These are phyloP conservation scores for Echinarachnius parma DNA, from an alignment of 53 echinoderm and acorn worm species.

Conservation along the genomic window DNA sequence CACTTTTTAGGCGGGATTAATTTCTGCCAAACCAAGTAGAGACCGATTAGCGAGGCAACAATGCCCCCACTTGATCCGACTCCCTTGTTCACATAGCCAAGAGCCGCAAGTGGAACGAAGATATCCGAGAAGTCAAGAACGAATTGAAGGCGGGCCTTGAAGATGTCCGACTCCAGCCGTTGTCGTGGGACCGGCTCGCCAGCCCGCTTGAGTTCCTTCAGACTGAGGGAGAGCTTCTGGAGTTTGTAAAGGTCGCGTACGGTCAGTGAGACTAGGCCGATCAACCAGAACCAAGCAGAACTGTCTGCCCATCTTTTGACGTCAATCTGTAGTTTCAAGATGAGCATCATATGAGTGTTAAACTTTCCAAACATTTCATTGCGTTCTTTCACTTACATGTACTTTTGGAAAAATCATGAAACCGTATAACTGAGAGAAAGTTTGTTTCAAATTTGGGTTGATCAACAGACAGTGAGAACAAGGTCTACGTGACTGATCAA, in stretches of 20 bases:
- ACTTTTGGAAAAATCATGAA: too few relatives aligned
- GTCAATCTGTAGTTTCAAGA: too few relatives aligned
- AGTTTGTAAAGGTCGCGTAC: slow-evolving; percentile 71
- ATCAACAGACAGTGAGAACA: too few relatives aligned
- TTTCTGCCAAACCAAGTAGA: slow-evolving; percentile 67
- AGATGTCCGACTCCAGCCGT: slow-evolving; percentile 43
- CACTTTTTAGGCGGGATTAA: slow-evolving; percentile 46
- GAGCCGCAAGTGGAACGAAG: slow-evolving; percentile 63
- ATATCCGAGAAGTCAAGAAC: slow-evolving; percentile 62
- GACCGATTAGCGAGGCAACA: slow-evolving; percentile 58
- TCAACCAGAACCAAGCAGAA: slow-evolving; percentile 75
- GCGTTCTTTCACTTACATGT: too few relatives aligned
- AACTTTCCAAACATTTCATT: too few relatives aligned
- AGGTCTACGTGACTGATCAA: too few relatives aligned
- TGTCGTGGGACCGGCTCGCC: slow-evolving; percentile 46
- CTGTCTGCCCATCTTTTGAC: slow-evolving; percentile 59
- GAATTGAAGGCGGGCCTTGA: slow-evolving; percentile 61
- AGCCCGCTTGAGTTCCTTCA: slow-evolving; percentile 53
- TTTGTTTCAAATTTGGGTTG: too few relatives aligned
- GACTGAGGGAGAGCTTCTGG: slow-evolving; percentile 52
- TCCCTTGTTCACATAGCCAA: slow-evolving; percentile 73
- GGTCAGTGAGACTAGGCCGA: slow-evolving; percentile 60
- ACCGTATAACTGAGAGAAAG: too few relatives aligned
- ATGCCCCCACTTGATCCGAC: slow-evolving; percentile 70
- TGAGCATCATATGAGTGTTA: too few relatives aligned